Conservation (phyloP, 2,797 vertebrate genomes). For the Chelonia mydas region DNA sequence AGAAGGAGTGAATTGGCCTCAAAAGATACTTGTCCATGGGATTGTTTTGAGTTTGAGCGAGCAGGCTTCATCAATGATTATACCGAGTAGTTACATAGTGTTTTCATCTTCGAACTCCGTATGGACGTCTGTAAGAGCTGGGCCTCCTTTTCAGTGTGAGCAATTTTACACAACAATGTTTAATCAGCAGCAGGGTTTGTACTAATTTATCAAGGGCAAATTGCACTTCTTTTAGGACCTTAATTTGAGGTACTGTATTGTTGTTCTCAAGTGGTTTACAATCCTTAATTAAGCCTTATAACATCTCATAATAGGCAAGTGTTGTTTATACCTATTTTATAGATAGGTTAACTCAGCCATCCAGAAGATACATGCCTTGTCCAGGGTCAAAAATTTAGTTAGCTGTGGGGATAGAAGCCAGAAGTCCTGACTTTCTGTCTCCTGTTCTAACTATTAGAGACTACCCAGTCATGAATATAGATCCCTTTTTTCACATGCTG, state of each 20-base stretch:
- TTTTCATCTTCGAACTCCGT: accelerated
- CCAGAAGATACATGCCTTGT: accelerated
- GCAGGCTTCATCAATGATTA: not conserved
- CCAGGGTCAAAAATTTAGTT: not conserved
- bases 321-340: not conserved
- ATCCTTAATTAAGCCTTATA: accelerated
- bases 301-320: accelerated
- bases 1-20: constrained; percentile 3
- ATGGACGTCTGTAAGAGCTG: not conserved
- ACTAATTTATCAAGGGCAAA: not conserved
- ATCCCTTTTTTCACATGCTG: not conserved
- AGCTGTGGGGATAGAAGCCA: accelerated
- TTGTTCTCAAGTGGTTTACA: not conserved
- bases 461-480: not conserved
- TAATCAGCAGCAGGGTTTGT: not conserved
- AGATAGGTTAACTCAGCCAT: accelerated
- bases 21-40: not conserved
- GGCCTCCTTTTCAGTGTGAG: not conserved
- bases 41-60: not conserved
- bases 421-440: not conserved
- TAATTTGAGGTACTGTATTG: not conserved
- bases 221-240: not conserved
- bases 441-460: not conserved
- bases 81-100: not conserved
- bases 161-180: accelerated